Percentiles rank a stretch among this genome's conserved stretches.
These are phyloP conservation scores for Galendromus occidentalis DNA, from an alignment of 1,140 invertebrate genomes.

Conservation along the genomic window DNA sequence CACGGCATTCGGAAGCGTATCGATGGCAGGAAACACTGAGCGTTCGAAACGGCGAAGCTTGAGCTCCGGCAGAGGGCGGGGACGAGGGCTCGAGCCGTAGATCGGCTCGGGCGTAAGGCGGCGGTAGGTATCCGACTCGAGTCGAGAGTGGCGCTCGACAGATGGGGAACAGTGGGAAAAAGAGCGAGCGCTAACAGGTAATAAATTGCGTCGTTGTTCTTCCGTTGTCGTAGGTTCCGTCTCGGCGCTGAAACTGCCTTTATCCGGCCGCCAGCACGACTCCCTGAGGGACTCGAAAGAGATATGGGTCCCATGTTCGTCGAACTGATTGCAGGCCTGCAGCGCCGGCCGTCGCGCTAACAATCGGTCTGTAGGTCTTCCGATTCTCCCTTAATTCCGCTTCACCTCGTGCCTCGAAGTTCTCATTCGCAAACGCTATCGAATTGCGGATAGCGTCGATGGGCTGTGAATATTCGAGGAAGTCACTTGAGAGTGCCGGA, in stretches of 20 bases:
- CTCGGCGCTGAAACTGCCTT: background rate
- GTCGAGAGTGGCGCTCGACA: background rate
- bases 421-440: too few relatives aligned
- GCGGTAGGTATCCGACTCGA: background rate
- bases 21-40: too few relatives aligned
- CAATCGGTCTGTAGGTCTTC: too few relatives aligned
- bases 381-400: too few relatives aligned
- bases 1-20: too few relatives aligned
- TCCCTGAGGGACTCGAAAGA: constrained; percentile 2
- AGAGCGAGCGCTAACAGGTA: constrained; percentile 4
- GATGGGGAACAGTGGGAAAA: too few relatives aligned
- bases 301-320: background rate
- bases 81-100: background rate
- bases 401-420: too few relatives aligned
- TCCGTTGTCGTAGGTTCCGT: background rate
- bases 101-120: background rate
- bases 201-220: constrained; percentile 11
- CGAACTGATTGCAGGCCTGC: background rate
- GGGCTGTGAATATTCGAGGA: too few relatives aligned
- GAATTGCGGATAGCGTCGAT: too few relatives aligned
- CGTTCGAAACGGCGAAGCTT: background rate
- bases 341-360: background rate
- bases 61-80: background rate
- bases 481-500: too few relatives aligned
- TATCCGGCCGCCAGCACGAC: background rate